Conservation (phyloP, 1,140 invertebrate species). For the Diorhabda sublineata region DNA sequence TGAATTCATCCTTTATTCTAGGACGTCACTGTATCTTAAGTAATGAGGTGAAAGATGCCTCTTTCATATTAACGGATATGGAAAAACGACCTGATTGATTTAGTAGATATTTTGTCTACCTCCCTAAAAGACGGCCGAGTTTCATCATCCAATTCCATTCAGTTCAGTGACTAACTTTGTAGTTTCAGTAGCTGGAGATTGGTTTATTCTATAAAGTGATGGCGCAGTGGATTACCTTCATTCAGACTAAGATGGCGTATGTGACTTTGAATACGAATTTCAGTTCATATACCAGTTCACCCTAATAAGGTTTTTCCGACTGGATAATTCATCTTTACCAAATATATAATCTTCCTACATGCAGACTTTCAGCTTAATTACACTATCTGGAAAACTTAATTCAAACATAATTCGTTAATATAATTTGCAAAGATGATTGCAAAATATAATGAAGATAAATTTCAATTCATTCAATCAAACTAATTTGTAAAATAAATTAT, state of each 20-base stretch:
- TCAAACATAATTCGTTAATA: not conserved
- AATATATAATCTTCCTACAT: slow-evolving; percentile 10
- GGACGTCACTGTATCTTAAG: too few species aligned
- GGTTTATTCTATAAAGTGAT: slow-evolving; percentile 27
- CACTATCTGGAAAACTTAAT: not conserved
- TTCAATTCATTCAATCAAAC: not conserved
- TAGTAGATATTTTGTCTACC: not conserved
- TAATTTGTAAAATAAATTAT: not conserved
- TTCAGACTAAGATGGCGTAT: slow-evolving; percentile 28
- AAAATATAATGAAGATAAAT: not conserved
- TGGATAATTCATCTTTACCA: slow-evolving; percentile 23
- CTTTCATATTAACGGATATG: not conserved
- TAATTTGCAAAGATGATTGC: not conserved
- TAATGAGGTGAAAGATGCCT: too few species aligned
- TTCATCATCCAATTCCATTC: slow-evolving; percentile 25
- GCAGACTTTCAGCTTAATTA: slow-evolving; percentile 9
- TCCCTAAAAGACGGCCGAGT: slow-evolving; percentile 3
- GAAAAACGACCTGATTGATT: not conserved
- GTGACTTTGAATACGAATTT: slow-evolving; percentile 21
- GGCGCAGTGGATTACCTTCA: slow-evolving; percentile 31
- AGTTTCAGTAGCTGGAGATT: slow-evolving; percentile 6
- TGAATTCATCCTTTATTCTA: too few species aligned
- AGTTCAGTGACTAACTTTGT: slow-evolving; percentile 26
- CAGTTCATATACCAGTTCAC: slow-evolving; percentile 25
- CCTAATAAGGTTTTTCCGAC: slow-evolving; percentile 26